Evolutionary conservation across 2,113 vertebrate species (phyloP).

Genomic region (Toxotes chatareus): DNA sequence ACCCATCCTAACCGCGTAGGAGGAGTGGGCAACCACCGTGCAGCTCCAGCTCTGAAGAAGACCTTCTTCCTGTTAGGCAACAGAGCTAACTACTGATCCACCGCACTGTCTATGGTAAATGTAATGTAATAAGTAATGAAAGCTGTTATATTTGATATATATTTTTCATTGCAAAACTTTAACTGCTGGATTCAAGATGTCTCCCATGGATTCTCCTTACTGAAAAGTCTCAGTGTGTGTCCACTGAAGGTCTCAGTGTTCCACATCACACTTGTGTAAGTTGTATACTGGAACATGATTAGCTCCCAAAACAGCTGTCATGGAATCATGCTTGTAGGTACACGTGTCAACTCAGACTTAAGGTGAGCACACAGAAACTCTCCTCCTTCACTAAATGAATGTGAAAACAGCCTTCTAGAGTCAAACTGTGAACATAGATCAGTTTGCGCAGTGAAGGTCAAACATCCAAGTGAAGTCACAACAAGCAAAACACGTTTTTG

Average conservation of each 20-base stretch:
- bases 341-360: background rate
- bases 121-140: background rate
- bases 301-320: background rate
- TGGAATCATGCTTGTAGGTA: background rate
- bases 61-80: background rate
- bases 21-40: background rate
- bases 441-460: conserved; percentile 8
- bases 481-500: background rate
- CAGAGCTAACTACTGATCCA: background rate
- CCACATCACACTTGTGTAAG: background rate
- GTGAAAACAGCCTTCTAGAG: background rate
- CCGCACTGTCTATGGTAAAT: background rate
- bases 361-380: too few species aligned
- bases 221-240: background rate
- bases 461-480: background rate
- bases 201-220: too few species aligned
- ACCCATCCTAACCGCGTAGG: conserved; percentile 10
- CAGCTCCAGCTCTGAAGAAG: background rate
- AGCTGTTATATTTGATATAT: too few species aligned
- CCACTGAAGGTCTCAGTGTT: background rate
- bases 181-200: too few species aligned
- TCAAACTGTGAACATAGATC: background rate
- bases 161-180: too few species aligned
- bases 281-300: background rate
- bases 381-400: background rate